Conservation (phyloP, 1,140 invertebrate species). For the Nixonia krombeini region DNA sequence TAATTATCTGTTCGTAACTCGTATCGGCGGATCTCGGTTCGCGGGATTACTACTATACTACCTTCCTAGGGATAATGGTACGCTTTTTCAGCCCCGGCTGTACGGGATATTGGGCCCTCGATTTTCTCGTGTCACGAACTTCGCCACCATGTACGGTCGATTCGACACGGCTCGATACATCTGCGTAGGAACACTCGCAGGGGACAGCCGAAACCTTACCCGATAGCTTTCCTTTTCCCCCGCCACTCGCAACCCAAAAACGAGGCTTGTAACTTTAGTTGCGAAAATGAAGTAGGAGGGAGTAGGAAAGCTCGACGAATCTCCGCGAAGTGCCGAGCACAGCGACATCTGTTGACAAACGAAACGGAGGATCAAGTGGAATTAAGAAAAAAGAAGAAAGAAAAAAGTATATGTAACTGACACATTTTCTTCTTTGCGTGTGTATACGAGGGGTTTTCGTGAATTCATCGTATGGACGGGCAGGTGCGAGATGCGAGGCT, state of each 20-base stretch:
- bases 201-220: no score
- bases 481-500: conserved; percentile 5
- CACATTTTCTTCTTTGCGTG: no score
- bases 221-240: no score
- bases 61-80: conserved; percentile 44
- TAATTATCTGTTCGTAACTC: conserved; percentile 51
- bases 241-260: no score
- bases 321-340: neutral
- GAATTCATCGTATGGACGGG: neutral
- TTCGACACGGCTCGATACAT: conserved; percentile 23
- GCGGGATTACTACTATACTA: conserved; percentile 39
- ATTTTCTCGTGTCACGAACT: conserved; percentile 48
- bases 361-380: neutral
- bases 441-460: conserved; percentile 1
- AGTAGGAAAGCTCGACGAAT: no score
- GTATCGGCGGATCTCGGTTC: conserved; percentile 45
- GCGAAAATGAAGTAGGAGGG: no score
- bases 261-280: no score
- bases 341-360: neutral
- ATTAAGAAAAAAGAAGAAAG: no score
- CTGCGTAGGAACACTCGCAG: no score
- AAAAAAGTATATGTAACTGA: no score
- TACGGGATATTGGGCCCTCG: conserved; percentile 37
- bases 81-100: conserved; percentile 33
- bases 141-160: conserved; percentile 4